Evolutionary conservation across 2,113 vertebrate species (phyloP).

Genomic region (Nyctibius bracteatus): DNA sequence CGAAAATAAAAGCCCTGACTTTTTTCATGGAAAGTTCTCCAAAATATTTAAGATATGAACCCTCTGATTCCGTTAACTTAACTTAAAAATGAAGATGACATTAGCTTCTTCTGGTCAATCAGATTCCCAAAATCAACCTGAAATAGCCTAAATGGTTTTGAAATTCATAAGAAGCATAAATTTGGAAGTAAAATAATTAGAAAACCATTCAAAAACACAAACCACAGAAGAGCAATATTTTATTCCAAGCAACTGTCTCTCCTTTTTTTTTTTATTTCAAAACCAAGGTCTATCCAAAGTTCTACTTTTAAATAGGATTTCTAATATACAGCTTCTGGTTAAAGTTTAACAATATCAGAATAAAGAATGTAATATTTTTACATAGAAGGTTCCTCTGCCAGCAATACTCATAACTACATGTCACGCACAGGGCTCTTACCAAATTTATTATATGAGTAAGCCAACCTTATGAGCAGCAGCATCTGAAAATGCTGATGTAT

Average conservation of each 20-base stretch:
- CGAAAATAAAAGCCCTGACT: neutral
- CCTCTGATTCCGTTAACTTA: neutral
- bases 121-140: neutral
- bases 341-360: neutral
- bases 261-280: neutral
- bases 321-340: neutral
- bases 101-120: neutral
- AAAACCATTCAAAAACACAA: neutral
- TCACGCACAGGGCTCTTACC: fast-evolving
- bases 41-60: neutral
- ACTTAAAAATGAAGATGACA: neutral
- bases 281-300: neutral
- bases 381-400: neutral
- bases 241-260: neutral
- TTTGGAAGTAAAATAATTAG: neutral
- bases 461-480: neutral
- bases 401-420: neutral
- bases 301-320: neutral
- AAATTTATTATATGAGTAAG: neutral
- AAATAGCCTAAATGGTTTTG: neutral
- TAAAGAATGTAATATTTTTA: neutral
- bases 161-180: neutral
- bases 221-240: neutral
- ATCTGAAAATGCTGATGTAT: neutral
- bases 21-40: neutral